phyloP scores from a whole-genome alignment of 2,113 vertebrate species.

The Menura novaehollandiae region DNA sequence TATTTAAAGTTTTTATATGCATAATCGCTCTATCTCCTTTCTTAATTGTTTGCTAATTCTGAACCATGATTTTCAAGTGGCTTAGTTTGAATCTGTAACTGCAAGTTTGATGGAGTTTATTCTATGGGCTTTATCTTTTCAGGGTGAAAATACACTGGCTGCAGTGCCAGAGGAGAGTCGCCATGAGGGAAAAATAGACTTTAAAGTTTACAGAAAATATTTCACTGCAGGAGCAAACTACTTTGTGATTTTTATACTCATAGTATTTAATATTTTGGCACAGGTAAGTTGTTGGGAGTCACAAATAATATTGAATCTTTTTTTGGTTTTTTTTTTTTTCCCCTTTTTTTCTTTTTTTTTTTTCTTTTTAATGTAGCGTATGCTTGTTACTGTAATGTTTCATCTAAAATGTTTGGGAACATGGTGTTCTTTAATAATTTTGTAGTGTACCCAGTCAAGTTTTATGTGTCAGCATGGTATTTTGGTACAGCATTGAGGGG shows the following conservation, averaged over 20 bases:
- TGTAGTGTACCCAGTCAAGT: background rate
- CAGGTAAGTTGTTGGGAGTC: conserved; percentile 72
- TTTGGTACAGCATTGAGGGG: background rate
- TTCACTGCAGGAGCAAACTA: conserved; percentile 81
- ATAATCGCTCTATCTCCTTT: background rate
- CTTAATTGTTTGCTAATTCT: conserved; percentile 4
- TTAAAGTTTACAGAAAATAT: conserved; percentile 84
- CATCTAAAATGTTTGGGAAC: background rate
- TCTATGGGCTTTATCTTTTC: background rate
- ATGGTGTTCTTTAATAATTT: background rate
- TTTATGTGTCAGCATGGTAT: background rate
- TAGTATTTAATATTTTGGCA: conserved; percentile 79
- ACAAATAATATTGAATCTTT: background rate
- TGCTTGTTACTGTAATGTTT: background rate
- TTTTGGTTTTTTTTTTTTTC: background rate
- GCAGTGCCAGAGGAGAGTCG: conserved; percentile 81
- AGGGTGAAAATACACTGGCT: conserved; percentile 76
- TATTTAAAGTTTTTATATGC: background rate
- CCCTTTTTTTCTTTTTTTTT: too few species aligned
- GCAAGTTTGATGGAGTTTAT: background rate
- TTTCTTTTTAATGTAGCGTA: background rate
- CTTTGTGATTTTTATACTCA: conserved; percentile 68
- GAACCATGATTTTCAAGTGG: background rate
- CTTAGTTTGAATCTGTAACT: background rate
- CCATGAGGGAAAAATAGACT: conserved; percentile 78